A percentile compares a stretch with the other conserved stretches of the same genome.
These are phyloP conservation scores for Nesidiocoris tenuis DNA, from an alignment of 2,888 invertebrate species.

Conservation along the genomic window DNA sequence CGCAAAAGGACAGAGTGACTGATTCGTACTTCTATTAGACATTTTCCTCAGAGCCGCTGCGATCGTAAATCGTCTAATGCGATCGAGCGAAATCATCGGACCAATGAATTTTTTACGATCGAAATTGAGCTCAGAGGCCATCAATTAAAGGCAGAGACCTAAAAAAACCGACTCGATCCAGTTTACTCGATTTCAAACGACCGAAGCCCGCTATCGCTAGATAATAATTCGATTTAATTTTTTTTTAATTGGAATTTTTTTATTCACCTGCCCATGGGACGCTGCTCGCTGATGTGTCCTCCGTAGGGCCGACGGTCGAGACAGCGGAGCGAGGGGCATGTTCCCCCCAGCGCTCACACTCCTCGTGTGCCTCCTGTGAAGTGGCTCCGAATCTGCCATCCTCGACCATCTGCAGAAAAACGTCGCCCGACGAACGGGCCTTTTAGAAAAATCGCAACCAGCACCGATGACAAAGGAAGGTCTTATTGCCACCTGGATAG, in stretches of 20 bases:
- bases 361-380: conserved; percentile 63
- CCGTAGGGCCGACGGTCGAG: conserved; percentile 69
- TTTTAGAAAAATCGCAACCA: not conserved
- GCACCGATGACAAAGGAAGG: not conserved
- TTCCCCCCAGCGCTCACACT: conserved; percentile 82
- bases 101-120: too few relatives aligned
- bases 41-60: too few relatives aligned
- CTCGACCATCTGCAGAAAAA: conserved; percentile 47
- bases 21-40: too few relatives aligned
- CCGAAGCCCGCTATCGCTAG: not conserved
- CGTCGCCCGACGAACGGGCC: not conserved
- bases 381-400: conserved; percentile 48
- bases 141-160: too few relatives aligned
- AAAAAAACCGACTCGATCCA: not conserved
- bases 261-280: conserved; percentile 80
- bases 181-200: too few relatives aligned
- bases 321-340: conserved; percentile 55
- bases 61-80: too few relatives aligned
- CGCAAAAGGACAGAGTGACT: too few relatives aligned
- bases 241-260: not conserved
- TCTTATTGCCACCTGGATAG: conserved; percentile 27
- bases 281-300: conserved; percentile 79
- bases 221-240: not conserved
- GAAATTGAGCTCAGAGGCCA: too few relatives aligned
- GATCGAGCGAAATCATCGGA: too few relatives aligned